These are phyloP conservation scores for Ips nitidus DNA, from an alignment of 1,140 invertebrate species.

Conservation along the genomic window DNA sequence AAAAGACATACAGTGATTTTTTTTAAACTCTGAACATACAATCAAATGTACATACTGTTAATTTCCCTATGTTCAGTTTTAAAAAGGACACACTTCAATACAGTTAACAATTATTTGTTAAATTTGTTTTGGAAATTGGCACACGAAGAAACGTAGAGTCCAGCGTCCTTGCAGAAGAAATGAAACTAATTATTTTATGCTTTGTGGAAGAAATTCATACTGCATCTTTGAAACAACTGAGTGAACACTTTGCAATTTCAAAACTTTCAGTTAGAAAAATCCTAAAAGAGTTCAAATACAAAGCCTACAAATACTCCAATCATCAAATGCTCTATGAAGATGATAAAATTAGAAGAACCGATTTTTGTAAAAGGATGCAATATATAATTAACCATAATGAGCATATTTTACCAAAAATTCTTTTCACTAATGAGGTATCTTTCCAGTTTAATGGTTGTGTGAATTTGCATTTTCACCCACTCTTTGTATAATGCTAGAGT, in stretches of 20 bases:
- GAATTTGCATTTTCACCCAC: not conserved
- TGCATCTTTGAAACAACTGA: constrained; percentile 1
- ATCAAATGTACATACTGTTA: too few species aligned
- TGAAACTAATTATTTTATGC: constrained; percentile 3
- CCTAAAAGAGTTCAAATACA: constrained; percentile 11
- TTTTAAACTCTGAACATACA: not conserved
- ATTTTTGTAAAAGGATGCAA: not conserved
- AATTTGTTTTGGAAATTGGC: not conserved
- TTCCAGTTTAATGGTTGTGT: constrained; percentile 1
- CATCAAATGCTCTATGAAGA: not conserved
- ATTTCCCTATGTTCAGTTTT: not conserved
- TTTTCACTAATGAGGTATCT: constrained; percentile 3
- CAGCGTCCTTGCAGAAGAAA: not conserved
- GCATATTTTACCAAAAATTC: not conserved
- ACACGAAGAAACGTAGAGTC: not conserved
- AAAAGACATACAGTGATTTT: not conserved
- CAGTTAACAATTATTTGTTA: not conserved
- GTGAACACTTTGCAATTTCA: constrained; percentile 4
- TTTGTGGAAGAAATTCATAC: constrained; percentile 4
- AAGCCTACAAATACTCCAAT: not conserved
- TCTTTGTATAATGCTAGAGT: not conserved
- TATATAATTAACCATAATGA: not conserved
- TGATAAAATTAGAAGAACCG: too few species aligned
- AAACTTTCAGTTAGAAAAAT: not conserved
- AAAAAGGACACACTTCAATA: not conserved